Evolutionary conservation across 1,140 invertebrate species (phyloP).

Genomic region (Brachionus angularis): DNA sequence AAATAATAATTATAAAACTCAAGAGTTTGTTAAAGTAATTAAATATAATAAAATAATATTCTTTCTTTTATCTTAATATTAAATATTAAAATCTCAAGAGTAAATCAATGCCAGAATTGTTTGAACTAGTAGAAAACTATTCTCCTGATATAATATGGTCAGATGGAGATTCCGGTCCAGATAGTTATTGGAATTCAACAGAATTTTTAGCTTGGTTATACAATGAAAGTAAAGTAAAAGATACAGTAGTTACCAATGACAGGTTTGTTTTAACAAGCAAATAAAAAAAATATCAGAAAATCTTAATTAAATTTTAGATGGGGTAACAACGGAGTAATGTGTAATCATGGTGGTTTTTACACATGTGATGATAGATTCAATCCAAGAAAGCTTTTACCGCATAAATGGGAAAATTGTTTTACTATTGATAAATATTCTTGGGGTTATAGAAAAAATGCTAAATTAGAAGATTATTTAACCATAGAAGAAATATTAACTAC

Average conservation of each 20-base stretch:
- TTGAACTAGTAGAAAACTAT: slow-evolving; percentile 68
- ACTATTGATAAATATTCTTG: slow-evolving; percentile 82
- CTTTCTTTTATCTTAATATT: neutral
- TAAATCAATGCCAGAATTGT: slow-evolving; percentile 58
- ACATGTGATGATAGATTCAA: slow-evolving; percentile 77
- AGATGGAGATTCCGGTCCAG: slow-evolving; percentile 67
- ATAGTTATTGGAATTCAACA: slow-evolving; percentile 67
- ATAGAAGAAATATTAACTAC: slow-evolving; percentile 69
- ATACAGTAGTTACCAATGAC: slow-evolving; percentile 80
- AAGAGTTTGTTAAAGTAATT: slow-evolving; percentile 25
- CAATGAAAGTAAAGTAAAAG: slow-evolving; percentile 80
- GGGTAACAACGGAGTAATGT: slow-evolving; percentile 68
- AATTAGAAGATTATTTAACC: slow-evolving; percentile 67
- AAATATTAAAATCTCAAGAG: neutral
- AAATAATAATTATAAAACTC: slow-evolving; percentile 33
- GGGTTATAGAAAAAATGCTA: slow-evolving; percentile 64
- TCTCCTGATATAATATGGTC: slow-evolving; percentile 86
- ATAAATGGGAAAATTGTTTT: slow-evolving; percentile 65
- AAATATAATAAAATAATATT: too few species aligned
- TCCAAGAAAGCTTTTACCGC: slow-evolving; percentile 61
- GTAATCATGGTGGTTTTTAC: slow-evolving; percentile 81
- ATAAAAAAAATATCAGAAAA: too few species aligned
- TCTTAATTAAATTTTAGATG: too few species aligned
- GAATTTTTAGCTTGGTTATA: slow-evolving; percentile 81
- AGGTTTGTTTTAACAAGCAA: too few species aligned